Evolutionary conservation across 2,888 invertebrate species (phyloP), one percentile per base, ranked within the genome.

Genomic region (Sturmia bella): DNA sequence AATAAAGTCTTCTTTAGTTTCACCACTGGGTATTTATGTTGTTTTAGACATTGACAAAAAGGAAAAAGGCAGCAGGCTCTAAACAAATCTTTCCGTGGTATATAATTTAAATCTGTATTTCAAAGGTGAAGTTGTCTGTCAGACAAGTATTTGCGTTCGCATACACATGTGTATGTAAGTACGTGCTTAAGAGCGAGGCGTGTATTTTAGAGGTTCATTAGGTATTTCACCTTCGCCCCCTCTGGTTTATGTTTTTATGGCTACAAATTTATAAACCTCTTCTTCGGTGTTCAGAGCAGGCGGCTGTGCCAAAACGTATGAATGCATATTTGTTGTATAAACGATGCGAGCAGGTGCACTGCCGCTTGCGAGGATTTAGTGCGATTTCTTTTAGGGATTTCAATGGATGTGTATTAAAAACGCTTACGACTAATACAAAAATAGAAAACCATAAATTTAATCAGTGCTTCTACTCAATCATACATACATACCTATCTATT

Each of bases 161-260:
- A 27, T 27, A 27, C 27, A 27, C 6, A 27, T 27, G 6, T 27
- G 27, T 27, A 27, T 27, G 27, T 27, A 27, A 27, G 27, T 27
- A 27, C 56, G 24, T 69, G 45, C 68, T 73, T 73, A 56, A 77
- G 68, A 69, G 56, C 69, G 37, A 74, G 80, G 80, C 80, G 83
- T 80, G 61, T 74, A 80, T 80, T 80, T 80, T 78, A 80, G 56
- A 75, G 80, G 78, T 72, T 80, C 74, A 83, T 77, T 83, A 80
- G 74, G 70, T 66, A 74, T 66, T 76, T 68, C 32, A 69, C 76
- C 59, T 77, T 74, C 56, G 74, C 80, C 80, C 52, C 54, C 21
- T 32, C 21, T 19, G 52, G 32, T 68, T 43, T n/a, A 68, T 19
- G 7, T 43, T 57, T 68, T 80, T 56, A 61, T 68, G 68, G 13